These are phyloP conservation scores for Hippocampus guttulatus DNA, from an alignment of 2,113 vertebrate genomes.

Conservation along the genomic window DNA sequence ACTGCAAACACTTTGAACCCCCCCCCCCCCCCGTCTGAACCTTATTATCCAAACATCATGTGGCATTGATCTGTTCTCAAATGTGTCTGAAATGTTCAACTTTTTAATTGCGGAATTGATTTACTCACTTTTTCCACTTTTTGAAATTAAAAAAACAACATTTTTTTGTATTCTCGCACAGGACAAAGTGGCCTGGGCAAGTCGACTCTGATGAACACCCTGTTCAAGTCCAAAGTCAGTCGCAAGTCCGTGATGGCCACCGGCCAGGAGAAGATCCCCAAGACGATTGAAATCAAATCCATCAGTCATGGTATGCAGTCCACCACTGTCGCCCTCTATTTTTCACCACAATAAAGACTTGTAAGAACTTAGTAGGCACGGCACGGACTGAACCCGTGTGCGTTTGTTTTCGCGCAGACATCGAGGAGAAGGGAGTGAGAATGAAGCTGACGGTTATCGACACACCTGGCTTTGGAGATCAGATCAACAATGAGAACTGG, in stretches of 20 bases:
- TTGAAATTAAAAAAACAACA: too few relatives aligned
- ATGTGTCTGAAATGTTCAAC: not conserved
- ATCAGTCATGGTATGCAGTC: slow-evolving; percentile 83
- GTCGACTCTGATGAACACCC: slow-evolving; percentile 97
- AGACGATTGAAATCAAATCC: slow-evolving; percentile 97
- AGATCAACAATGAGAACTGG: slow-evolving; percentile 99
- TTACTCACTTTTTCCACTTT: not conserved
- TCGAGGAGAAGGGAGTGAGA: slow-evolving; percentile 95
- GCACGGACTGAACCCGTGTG: not conserved
- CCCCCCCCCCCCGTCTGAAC: not conserved
- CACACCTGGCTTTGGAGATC: slow-evolving; percentile 95
- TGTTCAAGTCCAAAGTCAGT: slow-evolving; percentile 99
- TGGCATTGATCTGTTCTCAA: not conserved
- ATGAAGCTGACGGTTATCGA: slow-evolving; percentile 98
- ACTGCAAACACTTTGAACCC: not conserved
- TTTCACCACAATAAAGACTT: not conserved
- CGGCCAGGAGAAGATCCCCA: slow-evolving; percentile 90
- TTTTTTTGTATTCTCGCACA: slow-evolving; percentile 44
- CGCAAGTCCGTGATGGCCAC: slow-evolving; percentile 86
- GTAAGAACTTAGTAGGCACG: not conserved
- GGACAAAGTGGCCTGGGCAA: slow-evolving; percentile 97
- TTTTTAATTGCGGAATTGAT: not conserved
- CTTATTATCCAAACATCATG: not conserved
- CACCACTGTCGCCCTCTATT: not conserved
- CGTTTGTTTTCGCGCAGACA: slow-evolving; percentile 72